Evolutionary conservation across 2,113 vertebrate species (phyloP).

Genomic region (Zingel zingel): DNA sequence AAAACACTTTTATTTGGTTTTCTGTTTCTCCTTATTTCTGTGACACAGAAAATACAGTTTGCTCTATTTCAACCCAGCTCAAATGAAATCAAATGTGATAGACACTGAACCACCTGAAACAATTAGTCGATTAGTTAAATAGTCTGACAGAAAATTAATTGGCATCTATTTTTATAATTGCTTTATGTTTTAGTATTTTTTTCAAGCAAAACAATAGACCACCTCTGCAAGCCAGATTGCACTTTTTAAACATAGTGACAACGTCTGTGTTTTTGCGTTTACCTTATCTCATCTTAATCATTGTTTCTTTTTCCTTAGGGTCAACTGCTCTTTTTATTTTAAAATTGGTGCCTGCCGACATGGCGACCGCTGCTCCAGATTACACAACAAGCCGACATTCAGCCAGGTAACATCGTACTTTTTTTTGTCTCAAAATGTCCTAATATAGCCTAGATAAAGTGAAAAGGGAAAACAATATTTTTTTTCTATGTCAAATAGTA

Average conservation of each 20-base stretch:
- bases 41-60: neutral
- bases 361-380: conserved; percentile 97
- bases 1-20: neutral
- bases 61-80: neutral
- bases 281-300: neutral
- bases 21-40: neutral
- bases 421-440: neutral
- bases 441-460: neutral
- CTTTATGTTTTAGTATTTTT: neutral
- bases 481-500: neutral
- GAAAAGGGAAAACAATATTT: neutral
- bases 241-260: neutral
- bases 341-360: conserved; percentile 99
- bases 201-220: neutral
- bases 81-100: neutral
- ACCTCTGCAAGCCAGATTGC: neutral
- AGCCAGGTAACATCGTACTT: conserved; percentile 87
- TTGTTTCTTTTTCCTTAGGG: conserved; percentile 83
- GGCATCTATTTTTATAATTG: neutral
- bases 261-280: neutral
- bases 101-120: too few relatives aligned
- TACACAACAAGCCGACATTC: conserved; percentile 99
- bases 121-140: neutral
- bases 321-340: conserved; percentile 99
- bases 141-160: neutral